Evolutionary conservation across 2,113 vertebrate genomes (phyloP).

Genomic region (Okapia johnstoni): DNA sequence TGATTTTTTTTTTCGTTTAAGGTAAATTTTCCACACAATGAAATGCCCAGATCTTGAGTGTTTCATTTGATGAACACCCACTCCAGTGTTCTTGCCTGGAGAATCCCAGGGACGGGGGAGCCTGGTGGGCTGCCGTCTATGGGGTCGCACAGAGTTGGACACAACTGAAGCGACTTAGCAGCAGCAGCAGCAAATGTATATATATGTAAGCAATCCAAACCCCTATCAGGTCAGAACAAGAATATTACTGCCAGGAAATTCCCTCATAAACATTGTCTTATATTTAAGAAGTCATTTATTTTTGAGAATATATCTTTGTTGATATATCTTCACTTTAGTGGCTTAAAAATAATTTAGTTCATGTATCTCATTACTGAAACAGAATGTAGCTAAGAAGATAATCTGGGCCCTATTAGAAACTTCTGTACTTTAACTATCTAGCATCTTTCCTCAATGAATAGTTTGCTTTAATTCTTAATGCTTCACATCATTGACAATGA

Average conservation of each 20-base stretch:
- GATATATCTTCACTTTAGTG: neutral
- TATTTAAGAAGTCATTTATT: neutral
- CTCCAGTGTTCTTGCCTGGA: too few species aligned
- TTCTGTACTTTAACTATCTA: neutral
- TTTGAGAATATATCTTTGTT: neutral
- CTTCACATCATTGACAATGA: neutral
- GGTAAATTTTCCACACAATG: neutral
- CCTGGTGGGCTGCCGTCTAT: too few species aligned
- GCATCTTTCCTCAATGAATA: neutral
- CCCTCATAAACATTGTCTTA: neutral
- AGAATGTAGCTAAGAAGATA: neutral
- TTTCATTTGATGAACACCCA: neutral
- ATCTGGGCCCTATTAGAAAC: neutral
- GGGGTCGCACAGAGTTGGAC: too few species aligned
- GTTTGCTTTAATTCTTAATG: neutral
- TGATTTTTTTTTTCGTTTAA: neutral
- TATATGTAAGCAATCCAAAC: neutral
- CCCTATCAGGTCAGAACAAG: neutral
- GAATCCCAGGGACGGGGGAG: too few species aligned
- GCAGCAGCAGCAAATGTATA: neutral
- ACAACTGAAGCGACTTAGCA: too few species aligned
- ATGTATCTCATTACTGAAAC: neutral
- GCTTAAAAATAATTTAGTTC: neutral
- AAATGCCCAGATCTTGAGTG: neutral
- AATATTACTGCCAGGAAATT: neutral